Conservation (phyloP, 2,113 vertebrate genomes). For the Trinectes maculatus region DNA sequence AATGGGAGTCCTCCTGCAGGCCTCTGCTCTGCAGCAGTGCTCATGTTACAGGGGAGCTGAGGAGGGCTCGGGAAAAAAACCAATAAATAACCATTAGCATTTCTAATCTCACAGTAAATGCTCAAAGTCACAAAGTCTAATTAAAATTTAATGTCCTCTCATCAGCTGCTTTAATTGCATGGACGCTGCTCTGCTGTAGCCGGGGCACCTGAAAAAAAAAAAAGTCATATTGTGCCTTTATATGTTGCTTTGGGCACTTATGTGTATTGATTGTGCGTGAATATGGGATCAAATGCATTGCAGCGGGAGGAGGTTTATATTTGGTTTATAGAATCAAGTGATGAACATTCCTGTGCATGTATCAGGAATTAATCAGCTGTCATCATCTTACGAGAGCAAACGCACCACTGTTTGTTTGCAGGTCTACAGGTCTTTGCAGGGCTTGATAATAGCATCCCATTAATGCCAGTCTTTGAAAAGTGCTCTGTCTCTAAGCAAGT, state of each 20-base stretch:
- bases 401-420: constrained; percentile 8
- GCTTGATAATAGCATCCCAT: constrained; percentile 29
- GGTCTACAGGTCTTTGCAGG: constrained; percentile 4
- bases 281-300: no score
- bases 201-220: neutral
- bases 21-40: neutral
- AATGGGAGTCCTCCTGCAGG: neutral
- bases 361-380: neutral
- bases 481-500: constrained; percentile 35
- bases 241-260: no score
- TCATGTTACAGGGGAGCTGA: neutral
- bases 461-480: constrained; percentile 29
- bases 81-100: neutral
- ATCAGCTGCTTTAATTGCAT: neutral
- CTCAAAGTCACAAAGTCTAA: neutral
- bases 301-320: no score
- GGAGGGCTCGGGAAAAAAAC: neutral
- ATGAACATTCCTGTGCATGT: neutral
- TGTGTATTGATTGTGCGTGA: no score
- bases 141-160: neutral
- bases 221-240: no score
- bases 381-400: constrained; percentile 9
- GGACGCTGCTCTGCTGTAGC: neutral
- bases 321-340: no score
- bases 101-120: neutral